These are phyloP conservation scores for Pardalotus punctatus DNA, from an alignment of 2,113 vertebrate species.

Conservation along the genomic window DNA sequence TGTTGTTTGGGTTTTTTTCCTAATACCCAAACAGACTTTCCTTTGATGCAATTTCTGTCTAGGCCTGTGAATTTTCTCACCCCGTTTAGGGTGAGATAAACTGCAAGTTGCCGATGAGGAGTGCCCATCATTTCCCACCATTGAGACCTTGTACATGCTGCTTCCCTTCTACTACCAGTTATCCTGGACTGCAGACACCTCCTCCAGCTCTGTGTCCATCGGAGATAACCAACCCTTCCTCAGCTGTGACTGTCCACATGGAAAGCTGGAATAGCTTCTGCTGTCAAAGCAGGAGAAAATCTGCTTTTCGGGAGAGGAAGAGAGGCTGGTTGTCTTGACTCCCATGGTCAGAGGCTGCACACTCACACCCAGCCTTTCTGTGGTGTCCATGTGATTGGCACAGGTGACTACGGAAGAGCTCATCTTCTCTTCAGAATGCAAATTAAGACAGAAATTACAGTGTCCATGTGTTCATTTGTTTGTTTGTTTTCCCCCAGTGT, in stretches of 20 bases:
- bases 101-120: background rate
- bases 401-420: background rate
- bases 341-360: fast-evolving
- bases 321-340: background rate
- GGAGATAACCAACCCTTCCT: background rate
- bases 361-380: background rate
- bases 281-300: background rate
- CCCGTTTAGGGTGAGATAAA: background rate
- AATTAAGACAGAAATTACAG: background rate
- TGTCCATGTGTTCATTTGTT: background rate
- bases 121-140: background rate
- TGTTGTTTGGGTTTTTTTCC: background rate
- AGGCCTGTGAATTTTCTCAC: background rate
- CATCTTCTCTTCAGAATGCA: background rate
- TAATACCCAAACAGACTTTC: background rate
- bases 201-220: background rate
- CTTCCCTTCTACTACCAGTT: background rate
- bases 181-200: background rate
- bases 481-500: background rate
- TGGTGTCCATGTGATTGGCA: fast-evolving
- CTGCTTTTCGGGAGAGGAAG: background rate
- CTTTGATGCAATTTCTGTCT: background rate
- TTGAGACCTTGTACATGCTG: background rate
- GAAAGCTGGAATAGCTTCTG: background rate
- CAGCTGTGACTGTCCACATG: background rate